Base-by-base conservation (phyloP, 92 coral and sea anemone species). In the Palythoa heliodiscus region DNA sequence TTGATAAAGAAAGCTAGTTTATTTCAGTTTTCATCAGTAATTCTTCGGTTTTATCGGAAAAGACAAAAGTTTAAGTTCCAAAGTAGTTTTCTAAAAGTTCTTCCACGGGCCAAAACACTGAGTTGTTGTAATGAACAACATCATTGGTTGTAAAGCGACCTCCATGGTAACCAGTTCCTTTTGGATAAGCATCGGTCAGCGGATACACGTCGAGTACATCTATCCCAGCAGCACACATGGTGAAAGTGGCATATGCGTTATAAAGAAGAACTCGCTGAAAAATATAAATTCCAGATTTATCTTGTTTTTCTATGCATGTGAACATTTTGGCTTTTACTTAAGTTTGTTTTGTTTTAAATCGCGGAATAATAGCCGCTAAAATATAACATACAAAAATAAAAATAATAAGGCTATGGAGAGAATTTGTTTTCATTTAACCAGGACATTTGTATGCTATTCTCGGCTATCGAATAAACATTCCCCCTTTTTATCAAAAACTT, bases 141-240 rank as follows among this genome's bases (percentile, higher is more conserved):
- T 89, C 91, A 71, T 89, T 83, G 70, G 69, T 84, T 85, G 86
- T 89, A 52, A 72, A 89, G 68, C 43, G 72, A 7, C 67, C 88
- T 40, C 86, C 84, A 13, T 77, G 86, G 66, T 87, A 87, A 69
- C 91, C 91, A 53, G 91, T 89, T 73, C 91, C 91, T 43, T 57
- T 68, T 14, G 91, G 91, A 17, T 89, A 89, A 12, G 91, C 70
- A 64, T 81, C 88, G 72, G 91, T 89, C 86, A 89, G 82, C 67
- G 88, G 88, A 43, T 89, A 83, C 14, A 89, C 82, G 82, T 89
- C 91, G 11, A 89, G 70, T 17, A 89, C 78, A 61, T 89, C 88
- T 48, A 89, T 84, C 54, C 91, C 91, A 35, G 82, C 86, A 20
- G 70, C 74, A 76, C 91, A 89, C 91, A 89, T 89, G 53, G 83